Evolutionary conservation across 2,113 vertebrate genomes (phyloP), one percentile per base, ranked within the genome.

Genomic region (Lota lota): DNA sequence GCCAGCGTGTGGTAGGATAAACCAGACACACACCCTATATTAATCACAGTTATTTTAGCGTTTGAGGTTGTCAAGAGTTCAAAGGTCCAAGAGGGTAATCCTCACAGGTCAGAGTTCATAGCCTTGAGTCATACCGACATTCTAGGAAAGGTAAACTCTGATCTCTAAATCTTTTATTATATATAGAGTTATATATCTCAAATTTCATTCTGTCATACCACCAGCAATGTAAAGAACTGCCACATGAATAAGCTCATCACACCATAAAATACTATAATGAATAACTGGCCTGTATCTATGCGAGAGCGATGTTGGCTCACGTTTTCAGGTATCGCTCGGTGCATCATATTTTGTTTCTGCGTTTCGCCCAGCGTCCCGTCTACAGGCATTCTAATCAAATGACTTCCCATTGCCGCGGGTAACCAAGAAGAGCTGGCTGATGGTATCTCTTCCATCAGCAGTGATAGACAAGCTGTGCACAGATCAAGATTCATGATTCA

Each of bases 11-110:
- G 40, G 40, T 10, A 47, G 7, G 12, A 47, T 14, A 10, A 47
- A 47, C 15, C 53, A 7, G 53, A 56, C n/a, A 66, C 53, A 66
- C 65, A 66, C 24, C 58, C 61, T 69, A 65, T 36, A 12, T 76
- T 81, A 82, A 75, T 88, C 72, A 69, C 51, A 68, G 61, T n/a
- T 1, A 7, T 72, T 77, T 70, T 76, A 75, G 60, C 69, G 61
- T 63, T 53, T n/a, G 17, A 59, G 40, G 53, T 56, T 56, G 53
- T 56, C 53, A 56, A 56, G 40, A 47, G 40, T 10, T 47, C 40
- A 47, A 47, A 7, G 40, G 40, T 47, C 40, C 7, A 47, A 47
- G 12, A 7, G 40, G 40, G 40, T 47, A 47, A 47, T 47, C 65
- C 53, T 53, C n/a, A 62, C 21, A 78, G 72, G 69, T 83, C 80